Conservation (phyloP, 2,888 invertebrate species). For the Neoascia interrupta region DNA sequence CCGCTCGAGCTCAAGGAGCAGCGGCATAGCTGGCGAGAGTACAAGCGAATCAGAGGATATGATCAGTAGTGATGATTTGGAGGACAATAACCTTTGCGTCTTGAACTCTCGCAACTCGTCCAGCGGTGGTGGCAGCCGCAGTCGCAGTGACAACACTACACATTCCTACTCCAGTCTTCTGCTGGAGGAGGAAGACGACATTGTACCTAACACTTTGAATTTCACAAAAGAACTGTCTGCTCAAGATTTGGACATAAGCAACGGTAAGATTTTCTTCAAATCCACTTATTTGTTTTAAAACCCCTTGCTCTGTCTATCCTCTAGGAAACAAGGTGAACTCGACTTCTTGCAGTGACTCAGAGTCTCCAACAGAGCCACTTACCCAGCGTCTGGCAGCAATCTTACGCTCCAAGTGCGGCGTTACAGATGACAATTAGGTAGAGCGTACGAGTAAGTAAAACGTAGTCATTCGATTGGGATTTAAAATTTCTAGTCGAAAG, state of each 20-base stretch:
- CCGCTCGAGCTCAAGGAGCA: constrained; percentile 71
- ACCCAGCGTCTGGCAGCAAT: constrained; percentile 79
- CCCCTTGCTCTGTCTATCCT: constrained; percentile 6
- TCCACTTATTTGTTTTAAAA: no score
- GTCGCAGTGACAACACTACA: constrained; percentile 79
- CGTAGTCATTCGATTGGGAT: constrained; percentile 12
- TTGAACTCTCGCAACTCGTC: constrained; percentile 76
- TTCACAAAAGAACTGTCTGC: constrained; percentile 73
- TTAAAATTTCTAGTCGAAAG: neutral
- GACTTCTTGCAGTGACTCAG: constrained; percentile 79
- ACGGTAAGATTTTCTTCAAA: constrained; percentile 72
- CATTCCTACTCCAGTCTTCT: constrained; percentile 80
- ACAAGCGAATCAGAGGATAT: constrained; percentile 74
- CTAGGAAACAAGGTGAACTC: constrained; percentile 78
- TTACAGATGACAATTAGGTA: constrained; percentile 58
- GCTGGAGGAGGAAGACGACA: constrained; percentile 79
- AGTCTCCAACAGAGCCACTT: constrained; percentile 79
- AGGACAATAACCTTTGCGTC: constrained; percentile 74
- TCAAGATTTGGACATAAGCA: constrained; percentile 78
- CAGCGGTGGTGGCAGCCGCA: constrained; percentile 75
- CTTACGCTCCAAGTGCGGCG: constrained; percentile 78
- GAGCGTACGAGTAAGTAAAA: neutral
- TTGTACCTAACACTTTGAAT: constrained; percentile 75
- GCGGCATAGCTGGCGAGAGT: constrained; percentile 69
- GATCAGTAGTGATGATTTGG: constrained; percentile 77